Conservation (phyloP, 1,140 invertebrate species). For the Plodia interpunctella region DNA sequence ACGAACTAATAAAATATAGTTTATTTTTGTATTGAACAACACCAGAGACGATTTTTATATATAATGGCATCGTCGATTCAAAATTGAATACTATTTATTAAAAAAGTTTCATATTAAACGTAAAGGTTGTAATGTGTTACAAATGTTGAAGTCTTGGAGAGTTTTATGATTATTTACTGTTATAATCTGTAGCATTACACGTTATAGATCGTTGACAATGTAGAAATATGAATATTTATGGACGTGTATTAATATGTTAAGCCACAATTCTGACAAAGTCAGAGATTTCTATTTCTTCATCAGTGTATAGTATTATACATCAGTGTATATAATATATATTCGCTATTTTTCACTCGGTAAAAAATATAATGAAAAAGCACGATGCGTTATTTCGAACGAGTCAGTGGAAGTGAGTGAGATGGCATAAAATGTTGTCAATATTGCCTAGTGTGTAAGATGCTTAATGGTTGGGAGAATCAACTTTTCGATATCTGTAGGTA, state of each 20-base stretch:
- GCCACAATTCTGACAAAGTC: not conserved
- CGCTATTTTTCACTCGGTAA: no score
- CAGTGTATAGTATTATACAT: not conserved
- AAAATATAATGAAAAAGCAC: no score
- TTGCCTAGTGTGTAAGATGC: no score
- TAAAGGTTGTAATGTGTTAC: conserved; percentile 2
- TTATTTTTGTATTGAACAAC: not conserved
- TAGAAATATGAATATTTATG: conserved; percentile 4
- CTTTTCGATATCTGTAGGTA: no score
- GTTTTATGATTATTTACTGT: not conserved
- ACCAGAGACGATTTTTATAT: not conserved
- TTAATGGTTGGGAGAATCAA: no score
- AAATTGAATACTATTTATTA: not conserved
- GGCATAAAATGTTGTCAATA: no score
- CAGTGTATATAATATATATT: no score
- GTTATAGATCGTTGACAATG: not conserved
- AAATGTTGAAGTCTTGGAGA: conserved; percentile 1
- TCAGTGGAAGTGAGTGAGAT: not conserved
- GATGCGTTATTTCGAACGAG: not conserved
- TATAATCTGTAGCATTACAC: no score
- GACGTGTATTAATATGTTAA: not conserved
- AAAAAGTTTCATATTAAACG: not conserved
- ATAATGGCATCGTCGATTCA: not conserved
- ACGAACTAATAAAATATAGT: no score
- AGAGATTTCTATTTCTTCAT: not conserved